These are phyloP conservation scores for Numenius phaeopus DNA, from an alignment of 2,797 vertebrate genomes.

Conservation along the genomic window DNA sequence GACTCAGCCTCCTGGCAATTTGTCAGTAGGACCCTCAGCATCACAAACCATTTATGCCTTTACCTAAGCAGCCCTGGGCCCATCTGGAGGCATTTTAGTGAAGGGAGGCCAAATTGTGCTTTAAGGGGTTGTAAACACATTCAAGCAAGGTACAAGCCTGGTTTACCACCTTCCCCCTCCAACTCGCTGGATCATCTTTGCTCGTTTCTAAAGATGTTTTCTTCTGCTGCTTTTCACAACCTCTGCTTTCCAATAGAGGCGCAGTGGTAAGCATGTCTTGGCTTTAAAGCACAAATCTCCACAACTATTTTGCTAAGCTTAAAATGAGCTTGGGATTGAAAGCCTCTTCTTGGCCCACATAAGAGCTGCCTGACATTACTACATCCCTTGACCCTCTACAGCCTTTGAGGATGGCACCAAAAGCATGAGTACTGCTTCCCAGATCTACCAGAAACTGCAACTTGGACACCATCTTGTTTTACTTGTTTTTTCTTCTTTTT, in stretches of 20 bases:
- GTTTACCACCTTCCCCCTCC: accelerated
- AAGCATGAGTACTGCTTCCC: neutral
- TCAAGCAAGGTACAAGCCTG: neutral
- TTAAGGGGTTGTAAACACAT: neutral
- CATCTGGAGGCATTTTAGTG: neutral
- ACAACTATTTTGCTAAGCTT: neutral
- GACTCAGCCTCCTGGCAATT: slow-evolving; percentile 61
- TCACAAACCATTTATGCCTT: slow-evolving; percentile 9
- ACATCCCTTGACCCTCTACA: neutral
- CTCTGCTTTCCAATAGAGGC: neutral
- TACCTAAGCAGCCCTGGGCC: neutral
- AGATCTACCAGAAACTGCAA: neutral
- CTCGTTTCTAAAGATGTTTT: neutral
- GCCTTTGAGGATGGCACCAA: neutral
- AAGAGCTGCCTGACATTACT: neutral
- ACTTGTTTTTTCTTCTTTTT: neutral
- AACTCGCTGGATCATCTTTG: neutral
- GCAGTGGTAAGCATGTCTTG: accelerated
- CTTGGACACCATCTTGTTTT: neutral
- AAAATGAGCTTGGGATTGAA: neutral
- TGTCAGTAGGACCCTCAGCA: slow-evolving; percentile 35
- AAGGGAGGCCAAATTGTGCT: slow-evolving; percentile 1
- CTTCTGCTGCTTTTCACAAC: neutral
- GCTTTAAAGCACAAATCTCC: neutral
- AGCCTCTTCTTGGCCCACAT: neutral